A percentile compares a stretch with the other conserved stretches of the same genome.
Evolutionary conservation across 1,140 invertebrate genomes (phyloP).

Genomic region (Lysiphlebus fabarum): DNA sequence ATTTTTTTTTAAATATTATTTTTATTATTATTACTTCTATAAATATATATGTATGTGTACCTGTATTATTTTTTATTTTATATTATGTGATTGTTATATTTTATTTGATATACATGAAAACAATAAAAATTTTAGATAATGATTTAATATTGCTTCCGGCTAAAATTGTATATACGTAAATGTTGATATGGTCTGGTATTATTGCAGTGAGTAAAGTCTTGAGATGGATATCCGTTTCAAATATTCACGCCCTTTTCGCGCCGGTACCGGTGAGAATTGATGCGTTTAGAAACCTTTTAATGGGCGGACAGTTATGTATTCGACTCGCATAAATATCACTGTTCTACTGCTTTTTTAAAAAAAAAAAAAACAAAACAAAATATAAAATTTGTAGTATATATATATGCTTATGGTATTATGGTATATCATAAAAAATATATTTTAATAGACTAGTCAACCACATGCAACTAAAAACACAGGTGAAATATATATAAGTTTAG

Average conservation of each 20-base stretch:
- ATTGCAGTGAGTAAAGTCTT: slow-evolving; percentile 13
- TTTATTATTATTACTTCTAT: not conserved
- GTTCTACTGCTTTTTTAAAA: slow-evolving; percentile 1
- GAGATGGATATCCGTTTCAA: slow-evolving; percentile 58
- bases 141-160: slow-evolving; percentile 4
- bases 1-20: too few relatives aligned
- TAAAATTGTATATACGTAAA: not conserved
- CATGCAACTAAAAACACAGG: slow-evolving; percentile 33
- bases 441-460: slow-evolving; percentile 44
- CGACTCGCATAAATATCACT: slow-evolving; percentile 50
- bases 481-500: too few relatives aligned
- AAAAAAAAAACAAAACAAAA: slow-evolving; percentile 18
- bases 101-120: not conserved
- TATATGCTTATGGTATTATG: too few relatives aligned
- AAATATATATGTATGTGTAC: too few relatives aligned
- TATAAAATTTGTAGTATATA: slow-evolving; percentile 10
- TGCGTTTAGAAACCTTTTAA: slow-evolving; percentile 53
- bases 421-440: too few relatives aligned
- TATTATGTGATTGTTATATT: slow-evolving; percentile 7
- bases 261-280: slow-evolving; percentile 42
- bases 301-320: slow-evolving; percentile 50
- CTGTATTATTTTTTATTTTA: too few relatives aligned
- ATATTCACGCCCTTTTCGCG: slow-evolving; percentile 54
- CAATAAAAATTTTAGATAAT: too few relatives aligned
- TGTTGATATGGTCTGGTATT: too few relatives aligned